Base-by-base conservation (phyloP, 2,888 invertebrate genomes). In the Cheilosia soror region DNA sequence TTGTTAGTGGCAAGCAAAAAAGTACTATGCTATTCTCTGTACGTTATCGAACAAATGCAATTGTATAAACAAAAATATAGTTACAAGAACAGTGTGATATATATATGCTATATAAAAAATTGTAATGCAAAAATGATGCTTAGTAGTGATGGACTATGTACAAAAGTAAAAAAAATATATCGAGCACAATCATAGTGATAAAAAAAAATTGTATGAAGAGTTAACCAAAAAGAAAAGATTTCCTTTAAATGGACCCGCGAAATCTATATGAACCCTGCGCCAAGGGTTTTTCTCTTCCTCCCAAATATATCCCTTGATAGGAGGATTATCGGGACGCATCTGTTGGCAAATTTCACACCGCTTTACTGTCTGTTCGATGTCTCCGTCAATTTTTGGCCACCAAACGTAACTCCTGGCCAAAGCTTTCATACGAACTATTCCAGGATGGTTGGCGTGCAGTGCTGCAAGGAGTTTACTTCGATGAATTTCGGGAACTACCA, bases 241-340 rank as follows among this genome's bases (percentile, higher is more conserved):
- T 15, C 58, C 77, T 42, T 76, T 62, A 53, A 86, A 80, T 15
- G 80, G 83, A 57, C 83, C 83, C 4, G 87, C 73, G 47, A 85
- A 87, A 15, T 87, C 81, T 11, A 84, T 80, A 13, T 84, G 80
- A 15, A 20, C 20, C 20, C 20, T 20, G 20, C 20, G 20, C 20
- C 20, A 20, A 0, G 20, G 20, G 20, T 33, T 33, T 51, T 51
- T 51, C 51, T 51, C 51, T 51, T 60, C 27, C 13, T 62, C 44
- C 47, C 29, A 62, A 13, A 13, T 57, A 33, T 57, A 57, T 25
- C 27, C 71, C 15, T 71, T 60, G 27, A 51, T 27, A n/a, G 58
- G 27, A 60, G 71, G 33, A 27, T 37, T 71, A 40, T 71, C 58
- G 13, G 47, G 11, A 47, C 57, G 69, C 33, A 20, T 60, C 4